Evolutionary conservation across 1,140 invertebrate genomes (phyloP), one percentile per base, ranked within the genome.

Genomic region (Rhyacophila brunnea): DNA sequence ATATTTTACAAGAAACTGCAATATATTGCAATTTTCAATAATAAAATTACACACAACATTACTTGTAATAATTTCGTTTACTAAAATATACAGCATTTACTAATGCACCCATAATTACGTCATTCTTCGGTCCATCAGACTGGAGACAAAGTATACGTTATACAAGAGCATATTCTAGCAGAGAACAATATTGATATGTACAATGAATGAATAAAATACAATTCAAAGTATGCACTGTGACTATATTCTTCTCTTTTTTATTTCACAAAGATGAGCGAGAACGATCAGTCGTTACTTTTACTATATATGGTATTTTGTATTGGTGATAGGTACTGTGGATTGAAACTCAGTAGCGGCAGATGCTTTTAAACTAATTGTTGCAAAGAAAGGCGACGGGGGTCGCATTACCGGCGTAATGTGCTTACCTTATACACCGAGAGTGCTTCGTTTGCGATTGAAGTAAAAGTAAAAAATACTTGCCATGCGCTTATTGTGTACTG

Each of bases 361-460:
- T 54, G 52, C 52, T 54, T 54, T 54, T 54, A 54, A 54, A 54
- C 52, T 54, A 54, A 54, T 54, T 54, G 42, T 54, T 54, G 43
- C 44, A 54, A 54, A 54, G 52, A 54, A 54, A 44, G 19, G 14
- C n/a, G 32, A 14, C 23, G 11, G 40, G 42, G 52, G 52, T 54
- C 43, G 42, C 42, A 54, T 54, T 54, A 54, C 52, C 23, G 42
- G 42, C 19, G 23, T 52, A 54, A 54, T 54, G 52, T 45, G 43
- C 52, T 54, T 54, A 54, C 42, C 44, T 40, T 54, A 46, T 35
- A 46, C 13, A 46, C 36, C 36, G 50, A 43, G 35, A 54, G 20
- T 46, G 15, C 52, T 54, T 17, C 15, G 23, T 28, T 28, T 28
- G 23, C 23, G 23, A 28, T 28, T 28, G 23, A 28, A 28, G 23